Evolutionary conservation across 2,797 vertebrate species (phyloP), one percentile per base, ranked within the genome.

Genomic region (Gallinago stenura): DNA sequence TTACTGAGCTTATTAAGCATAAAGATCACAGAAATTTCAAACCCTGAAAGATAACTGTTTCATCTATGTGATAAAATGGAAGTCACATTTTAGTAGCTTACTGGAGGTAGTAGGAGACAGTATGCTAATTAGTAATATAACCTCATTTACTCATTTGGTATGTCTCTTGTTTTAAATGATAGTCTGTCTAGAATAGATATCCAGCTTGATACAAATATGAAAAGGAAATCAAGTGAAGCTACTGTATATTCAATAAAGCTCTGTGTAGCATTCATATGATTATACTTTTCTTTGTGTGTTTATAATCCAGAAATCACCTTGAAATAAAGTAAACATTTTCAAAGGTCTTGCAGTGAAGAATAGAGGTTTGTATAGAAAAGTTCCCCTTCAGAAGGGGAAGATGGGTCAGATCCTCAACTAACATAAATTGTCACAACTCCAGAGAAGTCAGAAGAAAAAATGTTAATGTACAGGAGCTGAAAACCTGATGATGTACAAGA

Each of bases 11-110:
- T 98, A 98, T 98, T 98, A 98, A 98, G 98, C 98, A 98, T 98
- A 98, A 98, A 98, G 98, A 98, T 98, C 98, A 98, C 97, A 98
- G 98, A 98, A 98, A 97, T 98, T 98, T 98, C 98, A 98, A 98
- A 98, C 98, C 96, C 97, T 97, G 97, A 97, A 98, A 98, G 98
- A 98, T 98, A 98, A 98, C 97, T 98, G 98, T 98, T 98, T 98
- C 98, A 98, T 98, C 98, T 98, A 96, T 93, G 95, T 97, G 98
- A 98, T 98, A 98, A 98, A 98, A 98, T 98, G 88, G 94, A 97
- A 98, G 97, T 95, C 95, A 97, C 95, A 95, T 97, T 97, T 97
- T 97, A 96, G 97, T 97, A 97, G 89, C 94, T 93, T 93, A 97
- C 75, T 97, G 89, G 97, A 98, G 97, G 98, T 98, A 97, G 91